phyloP scores from a whole-genome alignment of 2,888 invertebrate genomes.

The Agonum fuliginosum region DNA sequence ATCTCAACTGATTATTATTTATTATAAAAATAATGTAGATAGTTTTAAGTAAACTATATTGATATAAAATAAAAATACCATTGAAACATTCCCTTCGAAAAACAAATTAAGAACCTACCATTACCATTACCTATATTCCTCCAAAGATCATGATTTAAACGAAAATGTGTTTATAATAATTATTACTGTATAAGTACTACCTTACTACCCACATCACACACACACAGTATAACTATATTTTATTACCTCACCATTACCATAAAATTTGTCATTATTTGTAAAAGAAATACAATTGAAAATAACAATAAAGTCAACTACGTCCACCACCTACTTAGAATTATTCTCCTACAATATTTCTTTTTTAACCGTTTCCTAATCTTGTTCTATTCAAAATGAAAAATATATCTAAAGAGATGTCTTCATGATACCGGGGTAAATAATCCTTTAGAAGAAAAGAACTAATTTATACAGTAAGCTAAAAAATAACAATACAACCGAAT shows the following conservation, averaged over 20 bases:
- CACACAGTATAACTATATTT: background rate
- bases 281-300: background rate
- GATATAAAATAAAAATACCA: too few relatives aligned
- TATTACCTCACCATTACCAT: background rate
- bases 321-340: background rate
- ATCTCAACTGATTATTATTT: too few relatives aligned
- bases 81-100: too few relatives aligned
- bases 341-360: background rate
- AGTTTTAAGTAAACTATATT: too few relatives aligned
- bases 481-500: constrained; percentile 42
- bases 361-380: constrained; percentile 3
- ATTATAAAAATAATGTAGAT: too few relatives aligned
- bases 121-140: background rate
- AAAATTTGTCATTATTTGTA: background rate
- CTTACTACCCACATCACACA: background rate
- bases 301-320: background rate
- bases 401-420: constrained; percentile 9
- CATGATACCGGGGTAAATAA: constrained; percentile 12
- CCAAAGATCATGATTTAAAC: background rate
- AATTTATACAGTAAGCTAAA: constrained; percentile 36
- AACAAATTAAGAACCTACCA: too few relatives aligned
- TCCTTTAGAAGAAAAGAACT: background rate
- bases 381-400: constrained; percentile 23
- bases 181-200: too few relatives aligned
- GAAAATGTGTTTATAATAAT: background rate